Base-by-base conservation (phyloP, 2,888 invertebrate genomes). In the Entomobrya multifasciata region DNA sequence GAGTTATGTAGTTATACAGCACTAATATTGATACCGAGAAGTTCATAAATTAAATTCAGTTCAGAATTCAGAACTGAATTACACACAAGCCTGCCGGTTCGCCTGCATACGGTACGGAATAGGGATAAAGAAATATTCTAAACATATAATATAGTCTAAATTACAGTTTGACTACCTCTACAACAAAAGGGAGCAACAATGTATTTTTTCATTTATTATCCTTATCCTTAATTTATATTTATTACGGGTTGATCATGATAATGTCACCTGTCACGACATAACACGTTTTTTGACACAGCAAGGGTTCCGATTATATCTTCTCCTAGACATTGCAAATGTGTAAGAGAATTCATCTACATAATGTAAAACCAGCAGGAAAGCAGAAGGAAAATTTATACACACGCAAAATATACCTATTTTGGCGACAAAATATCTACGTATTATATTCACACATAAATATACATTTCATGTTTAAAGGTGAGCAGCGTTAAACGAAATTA, bases 241-340 rank as follows among this genome's bases (percentile, higher is more conserved):
- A 72, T 72, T 72, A 41, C 27, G 67, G 67, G 5, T 57, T 74
- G 65, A 76, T 76, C 47, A 27, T 76, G 83, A 52, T 83, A 83
- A 83, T 76, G 83, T 76, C 74, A 83, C 74, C 74, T 83, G 83
- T 83, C 83, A 83, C 62, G 72, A 65, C 62, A 83, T 62, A 76
- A 62, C 74, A 72, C 72, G n/a, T 74, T 82, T 36, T 74, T 60
- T 62, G 41, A 27, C 72, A 76, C 74, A 60, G 62, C 47, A 47
- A 60, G 65, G 30, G 60, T 25, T 57, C 72, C 49, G 80, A 80
- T 80, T 80, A 27, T 80, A 78, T 78, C 78, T 36, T 22, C 44
- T 41, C 30, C 30, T 62, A 52, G 57, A 72, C 25, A n/a, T 0
- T 4, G n/a, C 4, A 72, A 27, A 25, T 47, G 49, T 8, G 25